Evolutionary conservation across 1,140 invertebrate genomes (phyloP).

Genomic region (Lucilia cuprina): DNA sequence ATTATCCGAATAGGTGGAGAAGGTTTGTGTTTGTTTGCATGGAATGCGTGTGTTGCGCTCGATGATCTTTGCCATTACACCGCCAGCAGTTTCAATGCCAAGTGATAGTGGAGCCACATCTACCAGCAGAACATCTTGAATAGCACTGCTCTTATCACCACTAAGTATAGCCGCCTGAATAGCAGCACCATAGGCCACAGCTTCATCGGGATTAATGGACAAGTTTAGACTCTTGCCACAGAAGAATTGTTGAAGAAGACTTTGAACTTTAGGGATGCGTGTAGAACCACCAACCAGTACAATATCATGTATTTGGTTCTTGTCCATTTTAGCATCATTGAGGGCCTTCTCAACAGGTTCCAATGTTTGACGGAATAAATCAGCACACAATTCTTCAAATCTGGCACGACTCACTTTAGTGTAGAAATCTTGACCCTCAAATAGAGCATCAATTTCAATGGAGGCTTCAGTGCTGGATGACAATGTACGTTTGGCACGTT

Average conservation of each 20-base stretch:
- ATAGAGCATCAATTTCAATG: slow-evolving; percentile 77
- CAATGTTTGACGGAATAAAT: slow-evolving; percentile 76
- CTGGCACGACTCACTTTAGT: slow-evolving; percentile 82
- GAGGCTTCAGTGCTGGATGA: slow-evolving; percentile 75
- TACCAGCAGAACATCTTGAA: slow-evolving; percentile 66
- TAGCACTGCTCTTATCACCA: slow-evolving; percentile 69
- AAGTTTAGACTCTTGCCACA: slow-evolving; percentile 72
- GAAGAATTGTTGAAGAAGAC: slow-evolving; percentile 71
- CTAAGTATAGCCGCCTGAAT: slow-evolving; percentile 79
- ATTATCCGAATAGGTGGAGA: slow-evolving; percentile 74
- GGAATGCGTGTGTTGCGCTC: slow-evolving; percentile 71
- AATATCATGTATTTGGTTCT: slow-evolving; percentile 70
- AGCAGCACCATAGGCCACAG: slow-evolving; percentile 74
- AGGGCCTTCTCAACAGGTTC: slow-evolving; percentile 77
- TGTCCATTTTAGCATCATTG: slow-evolving; percentile 78
- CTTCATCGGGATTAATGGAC: slow-evolving; percentile 82
- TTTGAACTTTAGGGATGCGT: slow-evolving; percentile 72
- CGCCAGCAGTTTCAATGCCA: slow-evolving; percentile 70
- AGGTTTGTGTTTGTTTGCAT: slow-evolving; percentile 70
- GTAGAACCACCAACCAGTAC: slow-evolving; percentile 72
- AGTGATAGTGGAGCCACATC: slow-evolving; percentile 68
- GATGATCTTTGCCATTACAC: slow-evolving; percentile 71
- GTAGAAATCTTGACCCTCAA: slow-evolving; percentile 84
- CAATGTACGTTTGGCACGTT: slow-evolving; percentile 73
- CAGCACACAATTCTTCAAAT: slow-evolving; percentile 87